Evolutionary conservation across 2,113 vertebrate species (phyloP).

Genomic region (Amphilophus citrinellus): DNA sequence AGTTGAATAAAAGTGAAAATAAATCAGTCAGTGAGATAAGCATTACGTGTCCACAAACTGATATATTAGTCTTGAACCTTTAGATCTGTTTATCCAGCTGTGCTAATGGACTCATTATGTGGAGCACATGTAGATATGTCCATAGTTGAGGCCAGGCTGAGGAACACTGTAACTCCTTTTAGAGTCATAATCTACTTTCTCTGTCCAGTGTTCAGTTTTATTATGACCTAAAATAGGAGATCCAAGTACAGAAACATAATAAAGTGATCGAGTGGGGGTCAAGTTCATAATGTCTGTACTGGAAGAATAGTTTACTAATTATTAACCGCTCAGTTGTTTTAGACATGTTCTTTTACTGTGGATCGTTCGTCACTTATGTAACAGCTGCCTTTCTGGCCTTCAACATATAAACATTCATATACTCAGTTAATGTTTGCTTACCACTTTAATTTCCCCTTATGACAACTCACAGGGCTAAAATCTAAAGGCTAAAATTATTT

Average conservation of each 20-base stretch:
- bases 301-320: not conserved
- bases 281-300: not conserved
- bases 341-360: not conserved
- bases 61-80: slow-evolving; percentile 21
- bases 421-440: not conserved
- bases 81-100: slow-evolving; percentile 49
- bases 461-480: not conserved
- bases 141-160: not conserved
- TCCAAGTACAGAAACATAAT: not conserved
- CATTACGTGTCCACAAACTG: not conserved
- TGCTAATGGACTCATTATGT: slow-evolving; percentile 21
- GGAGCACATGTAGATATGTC: slow-evolving; percentile 5
- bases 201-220: not conserved
- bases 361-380: not conserved
- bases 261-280: not conserved
- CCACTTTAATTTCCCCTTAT: not conserved
- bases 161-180: slow-evolving; percentile 9
- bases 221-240: not conserved
- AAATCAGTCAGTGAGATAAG: not conserved
- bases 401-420: not conserved
- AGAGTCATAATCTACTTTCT: not conserved
- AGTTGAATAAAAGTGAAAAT: not conserved
- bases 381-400: not conserved
- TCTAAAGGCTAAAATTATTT: not conserved
- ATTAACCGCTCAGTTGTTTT: not conserved